Conservation (phyloP, 2,888 invertebrate species). For the Timandra comae region DNA sequence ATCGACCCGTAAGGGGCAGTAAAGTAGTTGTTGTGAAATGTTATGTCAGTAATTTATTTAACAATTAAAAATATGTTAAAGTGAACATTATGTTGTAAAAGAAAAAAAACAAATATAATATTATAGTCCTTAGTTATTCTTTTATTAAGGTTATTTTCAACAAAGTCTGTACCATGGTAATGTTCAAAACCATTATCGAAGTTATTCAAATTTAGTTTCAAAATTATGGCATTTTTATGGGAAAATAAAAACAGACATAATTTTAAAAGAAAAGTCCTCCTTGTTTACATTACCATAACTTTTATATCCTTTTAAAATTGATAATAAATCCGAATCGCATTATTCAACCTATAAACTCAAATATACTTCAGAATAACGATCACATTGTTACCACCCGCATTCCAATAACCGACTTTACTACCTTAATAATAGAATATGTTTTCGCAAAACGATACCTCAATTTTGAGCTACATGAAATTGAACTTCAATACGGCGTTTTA, state of each 20-base stretch:
- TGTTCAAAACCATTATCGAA: no score
- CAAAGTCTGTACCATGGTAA: no score
- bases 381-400: constrained; percentile 6
- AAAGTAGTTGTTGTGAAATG: no score
- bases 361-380: constrained; percentile 12
- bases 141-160: no score
- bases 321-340: constrained; percentile 11
- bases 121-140: no score
- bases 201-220: no score
- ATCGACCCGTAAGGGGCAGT: no score
- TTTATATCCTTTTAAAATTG: constrained; percentile 3
- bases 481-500: constrained; percentile 23
- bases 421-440: not conserved
- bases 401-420: not conserved
- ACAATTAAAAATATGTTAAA: no score
- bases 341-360: constrained; percentile 13
- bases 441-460: constrained; percentile 5
- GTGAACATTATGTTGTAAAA: no score
- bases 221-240: no score
- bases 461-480: constrained; percentile 20
- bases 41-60: no score
- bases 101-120: no score
- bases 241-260: not conserved
- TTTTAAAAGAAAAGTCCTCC: not conserved
- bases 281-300: not conserved